Evolutionary conservation across 2,797 vertebrate species (phyloP), one percentile per base, ranked within the genome.

Genomic region (Geotrypetes seraphini): DNA sequence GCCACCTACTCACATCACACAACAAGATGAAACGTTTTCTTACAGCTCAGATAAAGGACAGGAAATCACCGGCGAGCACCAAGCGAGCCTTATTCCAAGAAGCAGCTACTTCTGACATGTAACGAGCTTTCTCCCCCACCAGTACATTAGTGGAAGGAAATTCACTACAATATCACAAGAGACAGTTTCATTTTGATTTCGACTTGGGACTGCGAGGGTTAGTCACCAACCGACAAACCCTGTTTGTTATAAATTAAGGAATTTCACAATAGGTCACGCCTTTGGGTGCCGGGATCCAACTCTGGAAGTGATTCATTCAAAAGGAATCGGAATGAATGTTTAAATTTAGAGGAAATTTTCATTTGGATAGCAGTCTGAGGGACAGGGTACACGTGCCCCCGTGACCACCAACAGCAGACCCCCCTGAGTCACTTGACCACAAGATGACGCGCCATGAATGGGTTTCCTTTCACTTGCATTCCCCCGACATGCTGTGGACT

Each of bases 231-330:
- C 63, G 62, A 73, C 43, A 69, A 70, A 67, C 61, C n/a, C 64
- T 69, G 65, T 69, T 53, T 67, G 70, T 57, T 63, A 54, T 53
- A 66, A 60, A 57, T 33, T 40, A 28, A 54, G 33, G 34, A 44
- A 72, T 77, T 73, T 73, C 70, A 73, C 65, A 83, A 77, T 6
- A 33, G n/a, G 19, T 71, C 68, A 57, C 79, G 79, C 73, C 77
- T 76, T 72, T 75, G 85, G 79, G 75, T 52, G 80, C 53, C 63
- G 54, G 67, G 52, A 73, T 47, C 73, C 61, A 64, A 73, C 69
- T 79, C 67, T 79, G 78, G 78, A 86, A 85, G 58, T 78, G 78
- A 85, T 59, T 86, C 69, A 75, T 41, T 53, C 47, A 46, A 47
- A 28, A 59, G 66, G 69, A 81, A 82, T 81, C 75, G 39, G 50